Base-by-base conservation (phyloP, 1,140 invertebrate species). In the Ceratosolen solmsi region DNA sequence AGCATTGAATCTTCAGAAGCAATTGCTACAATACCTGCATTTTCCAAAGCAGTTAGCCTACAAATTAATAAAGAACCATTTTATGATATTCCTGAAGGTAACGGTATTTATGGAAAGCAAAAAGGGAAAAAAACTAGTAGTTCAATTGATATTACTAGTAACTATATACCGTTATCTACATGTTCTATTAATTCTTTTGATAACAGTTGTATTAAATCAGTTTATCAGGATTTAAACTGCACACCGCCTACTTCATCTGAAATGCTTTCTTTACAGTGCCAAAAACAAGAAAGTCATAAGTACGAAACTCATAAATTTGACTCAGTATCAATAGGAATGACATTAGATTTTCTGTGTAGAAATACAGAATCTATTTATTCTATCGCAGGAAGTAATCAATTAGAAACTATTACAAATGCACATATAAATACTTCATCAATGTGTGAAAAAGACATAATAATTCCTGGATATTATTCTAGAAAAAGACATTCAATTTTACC, bases 341-440 rank as follows among this genome's bases (percentile, higher is more conserved):
- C 86, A 27, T 77, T 87, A 80, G 94, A 94, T 85, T 94, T 92
- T 86, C 89, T 93, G 84, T 94, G 93, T 86, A 90, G 92, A 56
- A 93, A 92, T 84, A 94, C 95, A 85, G 94, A 94, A 84, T 93
- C 94, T 27, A 94, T 96, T 85, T 96, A 96, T 88, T 96, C 95
- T 1, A 94, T 95, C 22, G 95, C 95, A 58, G 95, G 94, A 80
- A 94, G 91, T 83, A 95, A 95, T 89, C 92, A 94, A 70, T 92
- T 94, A 87, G 93, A 94, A 85, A 93, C 92, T 65, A 95, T 94
- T 85, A 95, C 94, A 13, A 94, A 93, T 79, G 94, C 95, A 0
- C 95, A 95, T 87, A 95, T 94, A 20, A 94, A 93, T 78, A 93
- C 93, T 78, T 93, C 93, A 78, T 92, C 93, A 46, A 60, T 46